Conservation (phyloP, 1,140 invertebrate species). For the Pemphigus obesinymphae region DNA sequence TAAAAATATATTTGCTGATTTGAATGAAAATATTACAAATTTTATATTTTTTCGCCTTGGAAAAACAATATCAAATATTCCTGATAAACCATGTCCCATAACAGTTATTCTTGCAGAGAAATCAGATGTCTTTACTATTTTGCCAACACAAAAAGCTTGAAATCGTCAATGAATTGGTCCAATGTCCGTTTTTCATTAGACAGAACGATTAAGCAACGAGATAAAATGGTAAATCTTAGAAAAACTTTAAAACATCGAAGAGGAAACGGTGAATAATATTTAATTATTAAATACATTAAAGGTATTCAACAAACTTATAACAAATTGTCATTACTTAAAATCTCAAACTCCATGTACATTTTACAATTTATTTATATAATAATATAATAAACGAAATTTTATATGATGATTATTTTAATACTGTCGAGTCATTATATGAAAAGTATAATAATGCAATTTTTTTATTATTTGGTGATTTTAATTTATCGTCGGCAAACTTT, state of each 20-base stretch:
- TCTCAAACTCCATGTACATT: not conserved
- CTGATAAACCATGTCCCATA: not conserved
- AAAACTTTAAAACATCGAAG: not conserved
- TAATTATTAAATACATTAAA: slow-evolving; percentile 1
- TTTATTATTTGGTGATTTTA: no score
- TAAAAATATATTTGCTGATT: no score
- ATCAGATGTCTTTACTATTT: not conserved
- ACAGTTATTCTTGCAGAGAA: not conserved
- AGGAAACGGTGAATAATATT: not conserved
- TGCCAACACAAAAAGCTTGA: not conserved
- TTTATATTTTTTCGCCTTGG: no score
- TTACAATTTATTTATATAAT: not conserved
- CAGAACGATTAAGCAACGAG: not conserved
- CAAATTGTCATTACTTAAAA: not conserved
- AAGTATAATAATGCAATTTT: not conserved
- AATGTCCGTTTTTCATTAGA: not conserved
- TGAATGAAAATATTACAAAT: no score
- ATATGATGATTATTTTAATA: not conserved
- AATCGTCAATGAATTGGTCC: not conserved
- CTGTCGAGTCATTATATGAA: not conserved
- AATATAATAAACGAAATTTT: not conserved
- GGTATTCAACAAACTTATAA: not conserved
- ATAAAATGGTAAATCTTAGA: not conserved
- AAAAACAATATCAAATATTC: slow-evolving; percentile 10
- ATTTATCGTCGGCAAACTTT: no score